Conservation (phyloP, 2,888 invertebrate species). For the Heterodera filipjevi region DNA sequence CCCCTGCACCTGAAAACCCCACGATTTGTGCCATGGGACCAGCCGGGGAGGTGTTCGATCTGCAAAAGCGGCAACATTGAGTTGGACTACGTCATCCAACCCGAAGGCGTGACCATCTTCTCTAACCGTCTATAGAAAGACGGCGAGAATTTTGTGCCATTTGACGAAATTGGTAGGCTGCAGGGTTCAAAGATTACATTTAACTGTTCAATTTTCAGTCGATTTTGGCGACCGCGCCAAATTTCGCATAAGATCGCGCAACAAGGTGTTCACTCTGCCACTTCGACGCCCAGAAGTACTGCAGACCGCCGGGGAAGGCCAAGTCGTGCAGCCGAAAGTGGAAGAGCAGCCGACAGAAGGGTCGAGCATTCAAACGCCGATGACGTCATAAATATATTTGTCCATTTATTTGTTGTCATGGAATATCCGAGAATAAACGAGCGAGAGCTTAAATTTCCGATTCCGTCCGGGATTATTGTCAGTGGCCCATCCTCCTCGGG, state of each 20-base stretch:
- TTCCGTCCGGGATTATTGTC: slow-evolving; percentile 9
- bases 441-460: slow-evolving; percentile 7
- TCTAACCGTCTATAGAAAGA: background rate
- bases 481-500: slow-evolving; percentile 6
- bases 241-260: background rate
- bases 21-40: background rate
- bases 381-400: too few species aligned
- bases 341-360: too few species aligned
- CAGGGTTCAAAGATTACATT: too few species aligned
- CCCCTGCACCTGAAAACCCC: background rate
- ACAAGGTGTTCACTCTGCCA: background rate
- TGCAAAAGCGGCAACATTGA: background rate
- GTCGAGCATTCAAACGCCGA: too few species aligned
- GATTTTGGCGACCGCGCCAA: background rate
- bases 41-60: background rate
- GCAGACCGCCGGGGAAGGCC: background rate
- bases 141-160: background rate
- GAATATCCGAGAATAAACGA: background rate
- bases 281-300: background rate
- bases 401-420: background rate
- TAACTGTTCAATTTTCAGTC: too few species aligned
- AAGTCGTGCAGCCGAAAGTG: too few species aligned
- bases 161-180: background rate
- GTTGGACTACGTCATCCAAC: background rate
- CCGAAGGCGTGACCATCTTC: background rate